Conservation (phyloP, 1,140 invertebrate species). For the Aphis craccivora region DNA sequence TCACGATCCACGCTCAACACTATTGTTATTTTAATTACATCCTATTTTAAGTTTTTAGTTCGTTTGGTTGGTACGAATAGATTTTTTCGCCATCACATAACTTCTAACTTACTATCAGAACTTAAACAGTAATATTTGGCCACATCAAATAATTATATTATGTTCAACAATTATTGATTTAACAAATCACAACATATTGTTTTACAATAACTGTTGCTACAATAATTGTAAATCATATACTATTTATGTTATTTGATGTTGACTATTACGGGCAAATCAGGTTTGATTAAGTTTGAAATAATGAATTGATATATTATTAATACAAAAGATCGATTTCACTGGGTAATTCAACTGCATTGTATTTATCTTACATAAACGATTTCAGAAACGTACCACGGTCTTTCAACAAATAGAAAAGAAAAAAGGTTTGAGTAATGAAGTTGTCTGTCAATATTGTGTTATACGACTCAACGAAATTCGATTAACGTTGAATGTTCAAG, state of each 20-base stretch:
- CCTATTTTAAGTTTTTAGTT: neutral
- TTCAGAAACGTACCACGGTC: neutral
- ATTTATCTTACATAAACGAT: constrained; percentile 4
- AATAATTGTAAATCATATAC: neutral
- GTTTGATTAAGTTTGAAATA: neutral
- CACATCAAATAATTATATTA: neutral
- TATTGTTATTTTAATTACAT: neutral
- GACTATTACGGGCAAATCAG: neutral
- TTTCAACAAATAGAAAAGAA: neutral
- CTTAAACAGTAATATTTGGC: neutral
- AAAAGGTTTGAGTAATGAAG: constrained; percentile 2
- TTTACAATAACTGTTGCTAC: neutral
- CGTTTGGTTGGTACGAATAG: neutral
- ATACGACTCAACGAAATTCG: neutral
- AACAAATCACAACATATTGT: neutral
- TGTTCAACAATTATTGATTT: neutral
- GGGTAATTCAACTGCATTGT: neutral
- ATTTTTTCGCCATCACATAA: neutral
- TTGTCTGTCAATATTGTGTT: constrained; percentile 5
- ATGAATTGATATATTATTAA: neutral
- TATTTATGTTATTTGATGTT: neutral
- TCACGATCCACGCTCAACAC: neutral
- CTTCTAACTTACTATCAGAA: neutral
- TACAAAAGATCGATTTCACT: neutral
- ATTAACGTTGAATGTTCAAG: neutral